Conservation (phyloP, 35 echinoderm and acorn worm species). For the Diadema setosum region DNA sequence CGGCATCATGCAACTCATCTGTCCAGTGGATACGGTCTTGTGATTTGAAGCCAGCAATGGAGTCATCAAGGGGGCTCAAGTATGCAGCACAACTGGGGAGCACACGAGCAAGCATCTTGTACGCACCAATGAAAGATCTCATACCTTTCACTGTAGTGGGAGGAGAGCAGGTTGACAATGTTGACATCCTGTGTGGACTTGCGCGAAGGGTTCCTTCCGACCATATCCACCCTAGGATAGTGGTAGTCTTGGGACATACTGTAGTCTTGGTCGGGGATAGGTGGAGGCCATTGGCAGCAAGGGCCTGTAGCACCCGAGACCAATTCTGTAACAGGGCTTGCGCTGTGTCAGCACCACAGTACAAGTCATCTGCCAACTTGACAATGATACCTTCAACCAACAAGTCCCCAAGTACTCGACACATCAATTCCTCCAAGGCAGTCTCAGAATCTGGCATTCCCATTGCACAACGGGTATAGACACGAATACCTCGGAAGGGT, state of each 20-base stretch:
- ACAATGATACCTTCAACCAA: background rate
- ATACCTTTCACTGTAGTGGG: background rate
- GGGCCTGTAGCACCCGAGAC: background rate
- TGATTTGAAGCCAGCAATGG: no score
- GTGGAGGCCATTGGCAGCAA: background rate
- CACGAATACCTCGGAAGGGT: constrained; percentile 51
- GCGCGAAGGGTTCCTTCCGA: no score
- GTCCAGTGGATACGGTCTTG: no score
- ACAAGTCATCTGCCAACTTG: constrained; percentile 60
- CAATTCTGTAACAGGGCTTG: constrained; percentile 27
- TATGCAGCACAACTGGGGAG: background rate
- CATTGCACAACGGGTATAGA: constrained; percentile 32
- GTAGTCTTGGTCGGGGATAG: constrained; percentile 49
- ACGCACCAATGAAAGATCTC: constrained; percentile 23
- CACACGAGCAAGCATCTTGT: background rate
- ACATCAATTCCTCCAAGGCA: constrained; percentile 66
- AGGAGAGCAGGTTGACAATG: background rate
- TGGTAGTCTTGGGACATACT: constrained; percentile 26
- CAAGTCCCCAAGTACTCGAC: constrained; percentile 50
- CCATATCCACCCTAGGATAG: constrained; percentile 56
- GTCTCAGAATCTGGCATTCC: constrained; percentile 64
- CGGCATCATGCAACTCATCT: no score
- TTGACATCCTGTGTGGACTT: constrained; percentile 1
- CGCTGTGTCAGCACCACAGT: constrained; percentile 49
- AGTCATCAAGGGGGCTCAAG: background rate